phyloP scores from a whole-genome alignment of 2,888 invertebrate species.

The Corbicula japonica region DNA sequence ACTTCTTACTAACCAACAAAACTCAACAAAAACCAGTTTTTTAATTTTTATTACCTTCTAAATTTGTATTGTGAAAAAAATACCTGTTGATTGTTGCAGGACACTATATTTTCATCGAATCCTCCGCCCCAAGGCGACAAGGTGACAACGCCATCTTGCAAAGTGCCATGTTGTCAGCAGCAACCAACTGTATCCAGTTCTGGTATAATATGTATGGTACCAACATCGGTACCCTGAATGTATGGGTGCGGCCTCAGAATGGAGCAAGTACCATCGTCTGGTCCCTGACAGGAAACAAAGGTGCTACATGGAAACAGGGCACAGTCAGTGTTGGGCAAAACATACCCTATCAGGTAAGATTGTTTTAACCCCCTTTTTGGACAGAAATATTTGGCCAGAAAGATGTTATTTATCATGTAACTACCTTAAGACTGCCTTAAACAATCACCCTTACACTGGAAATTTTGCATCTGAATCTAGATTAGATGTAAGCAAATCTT shows the following conservation, averaged over 20 bases:
- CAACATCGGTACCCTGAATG: constrained; percentile 72
- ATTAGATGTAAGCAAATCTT: no score
- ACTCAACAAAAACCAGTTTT: no score
- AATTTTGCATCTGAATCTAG: no score
- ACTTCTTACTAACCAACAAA: no score
- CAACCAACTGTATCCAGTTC: constrained; percentile 75
- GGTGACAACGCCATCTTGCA: constrained; percentile 86
- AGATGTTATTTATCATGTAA: no score
- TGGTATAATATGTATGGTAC: constrained; percentile 83
- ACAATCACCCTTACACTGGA: no score
- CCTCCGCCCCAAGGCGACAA: constrained; percentile 89
- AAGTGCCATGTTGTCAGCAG: constrained; percentile 71
- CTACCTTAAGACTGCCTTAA: no score
- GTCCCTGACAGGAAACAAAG: constrained; percentile 74
- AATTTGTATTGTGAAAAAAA: no score
- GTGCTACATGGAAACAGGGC: constrained; percentile 72
- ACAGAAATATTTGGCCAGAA: no score
- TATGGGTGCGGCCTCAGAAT: constrained; percentile 70
- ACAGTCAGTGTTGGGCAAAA: constrained; percentile 52
- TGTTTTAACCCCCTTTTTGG: no score
- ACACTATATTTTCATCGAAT: constrained; percentile 93
- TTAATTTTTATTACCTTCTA: no score
- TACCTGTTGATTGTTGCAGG: no score
- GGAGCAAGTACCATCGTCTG: constrained; percentile 62
- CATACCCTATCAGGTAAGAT: constrained; percentile 57